Evolutionary conservation across 92 coral and sea anemone species (phyloP).

Genomic region (Umimayanthus chanpuru): DNA sequence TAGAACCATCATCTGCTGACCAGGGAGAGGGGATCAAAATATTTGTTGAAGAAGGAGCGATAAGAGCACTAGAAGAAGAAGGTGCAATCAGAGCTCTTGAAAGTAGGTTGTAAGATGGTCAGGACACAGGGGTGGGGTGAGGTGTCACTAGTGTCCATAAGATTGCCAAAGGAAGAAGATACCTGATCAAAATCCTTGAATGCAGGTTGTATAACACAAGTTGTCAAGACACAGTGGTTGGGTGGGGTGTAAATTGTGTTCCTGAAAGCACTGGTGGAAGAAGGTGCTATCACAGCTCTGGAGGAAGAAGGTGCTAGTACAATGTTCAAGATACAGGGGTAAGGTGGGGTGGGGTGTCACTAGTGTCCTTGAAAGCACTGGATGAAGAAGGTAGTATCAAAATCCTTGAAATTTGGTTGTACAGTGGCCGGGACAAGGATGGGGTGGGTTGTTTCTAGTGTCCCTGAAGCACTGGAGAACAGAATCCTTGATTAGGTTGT

Average conservation of each 20-base stretch:
- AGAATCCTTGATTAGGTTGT: neutral
- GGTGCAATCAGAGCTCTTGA: slow-evolving; percentile 40
- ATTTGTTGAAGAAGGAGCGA: slow-evolving; percentile 38
- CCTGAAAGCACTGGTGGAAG: slow-evolving; percentile 6
- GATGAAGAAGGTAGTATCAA: neutral
- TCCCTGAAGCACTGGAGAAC: neutral
- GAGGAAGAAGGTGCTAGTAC: neutral
- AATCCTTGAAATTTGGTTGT: neutral
- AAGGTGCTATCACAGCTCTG: neutral
- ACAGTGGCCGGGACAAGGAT: neutral
- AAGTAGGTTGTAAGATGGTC: neutral
- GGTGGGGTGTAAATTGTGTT: neutral
- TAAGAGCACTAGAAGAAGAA: slow-evolving; percentile 33
- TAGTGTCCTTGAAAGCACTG: neutral
- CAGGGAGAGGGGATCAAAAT: slow-evolving; percentile 39
- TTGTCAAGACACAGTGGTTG: neutral
- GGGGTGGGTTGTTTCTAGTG: neutral
- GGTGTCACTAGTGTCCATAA: neutral
- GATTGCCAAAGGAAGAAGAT: neutral
- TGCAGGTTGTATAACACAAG: neutral
- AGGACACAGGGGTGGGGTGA: neutral
- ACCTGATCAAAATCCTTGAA: neutral
- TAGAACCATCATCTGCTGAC: slow-evolving; percentile 1
- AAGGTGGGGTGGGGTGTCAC: neutral
- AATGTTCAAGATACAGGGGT: neutral